Conservation (phyloP, 1,140 invertebrate genomes). For the Hestina assimilis region DNA sequence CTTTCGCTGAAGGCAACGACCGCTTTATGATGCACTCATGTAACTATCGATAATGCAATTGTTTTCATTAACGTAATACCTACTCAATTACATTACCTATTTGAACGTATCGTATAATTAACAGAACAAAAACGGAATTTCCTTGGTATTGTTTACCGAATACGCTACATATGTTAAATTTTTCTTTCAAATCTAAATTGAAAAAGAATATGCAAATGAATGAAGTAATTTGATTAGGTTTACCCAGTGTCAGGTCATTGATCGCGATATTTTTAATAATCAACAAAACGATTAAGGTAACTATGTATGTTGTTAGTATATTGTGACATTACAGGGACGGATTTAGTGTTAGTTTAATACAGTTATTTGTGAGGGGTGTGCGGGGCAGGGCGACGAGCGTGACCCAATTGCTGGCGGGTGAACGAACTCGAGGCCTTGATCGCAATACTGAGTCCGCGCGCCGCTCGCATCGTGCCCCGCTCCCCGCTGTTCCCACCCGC, state of each 20-base stretch:
- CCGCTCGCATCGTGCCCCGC: constrained; percentile 27
- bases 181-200: no score
- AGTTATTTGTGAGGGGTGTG: constrained; percentile 64
- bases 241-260: constrained; percentile 14
- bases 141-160: neutral
- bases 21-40: constrained; percentile 23
- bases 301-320: constrained; percentile 20
- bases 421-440: constrained; percentile 74
- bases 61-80: constrained; percentile 1
- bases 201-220: neutral
- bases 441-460: constrained; percentile 57
- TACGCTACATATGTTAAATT: no score
- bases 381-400: constrained; percentile 58
- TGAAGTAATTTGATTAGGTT: neutral
- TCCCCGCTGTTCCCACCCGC: constrained; percentile 8
- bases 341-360: constrained; percentile 65
- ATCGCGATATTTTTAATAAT: constrained; percentile 7
- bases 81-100: neutral
- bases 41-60: constrained; percentile 1
- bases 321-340: constrained; percentile 45
- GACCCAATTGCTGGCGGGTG: constrained; percentile 67
- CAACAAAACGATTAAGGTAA: constrained; percentile 14
- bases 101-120: neutral
- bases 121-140: neutral
- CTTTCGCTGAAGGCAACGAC: constrained; percentile 39